Evolutionary conservation across 2,797 vertebrate genomes (phyloP).

Genomic region (Acanthurus leucopareius): DNA sequence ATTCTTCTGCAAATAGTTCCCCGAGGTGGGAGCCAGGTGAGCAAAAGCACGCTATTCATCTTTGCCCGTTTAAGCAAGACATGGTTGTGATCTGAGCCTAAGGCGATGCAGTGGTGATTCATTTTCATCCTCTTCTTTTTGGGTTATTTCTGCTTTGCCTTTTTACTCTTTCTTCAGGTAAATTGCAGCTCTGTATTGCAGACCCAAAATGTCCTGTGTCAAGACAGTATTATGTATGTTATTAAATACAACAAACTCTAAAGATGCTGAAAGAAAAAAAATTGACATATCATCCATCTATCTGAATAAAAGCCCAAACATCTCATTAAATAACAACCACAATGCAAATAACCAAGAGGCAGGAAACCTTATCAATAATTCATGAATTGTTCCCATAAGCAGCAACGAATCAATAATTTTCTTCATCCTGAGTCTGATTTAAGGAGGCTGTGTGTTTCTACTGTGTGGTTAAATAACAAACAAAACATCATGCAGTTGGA

Average conservation of each 20-base stretch:
- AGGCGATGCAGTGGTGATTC: conserved; percentile 63
- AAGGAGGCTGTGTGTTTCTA: conserved; percentile 19
- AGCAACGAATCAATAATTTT: conserved; percentile 68
- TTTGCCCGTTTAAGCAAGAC: conserved; percentile 75
- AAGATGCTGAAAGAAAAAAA: conserved; percentile 23
- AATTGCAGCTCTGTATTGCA: conserved; percentile 24
- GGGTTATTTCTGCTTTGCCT: conserved; percentile 56
- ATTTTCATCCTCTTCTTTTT: conserved; percentile 68
- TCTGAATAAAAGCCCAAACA: conserved; percentile 47
- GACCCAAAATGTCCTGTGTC: conserved; percentile 33
- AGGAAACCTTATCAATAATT: conserved; percentile 70
- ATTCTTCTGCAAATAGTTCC: conserved; percentile 80
- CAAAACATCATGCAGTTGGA: conserved; percentile 23
- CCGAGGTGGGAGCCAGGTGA: conserved; percentile 73
- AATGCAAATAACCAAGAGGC: conserved; percentile 63
- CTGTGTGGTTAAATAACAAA: conserved; percentile 38
- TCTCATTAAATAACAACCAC: conserved; percentile 64
- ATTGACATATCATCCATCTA: conserved; percentile 55
- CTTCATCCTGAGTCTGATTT: conserved; percentile 42
- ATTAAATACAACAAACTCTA: conserved; percentile 25
- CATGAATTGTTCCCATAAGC: conserved; percentile 69
- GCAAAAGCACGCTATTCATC: conserved; percentile 79
- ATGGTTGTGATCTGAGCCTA: conserved; percentile 66
- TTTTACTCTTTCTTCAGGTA: conserved; percentile 32
- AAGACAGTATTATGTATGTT: conserved; percentile 12